Percentiles rank a stretch among this genome's conserved stretches.
These are phyloP conservation scores for Zingel zingel DNA, from an alignment of 2,113 vertebrate species.

Conservation along the genomic window DNA sequence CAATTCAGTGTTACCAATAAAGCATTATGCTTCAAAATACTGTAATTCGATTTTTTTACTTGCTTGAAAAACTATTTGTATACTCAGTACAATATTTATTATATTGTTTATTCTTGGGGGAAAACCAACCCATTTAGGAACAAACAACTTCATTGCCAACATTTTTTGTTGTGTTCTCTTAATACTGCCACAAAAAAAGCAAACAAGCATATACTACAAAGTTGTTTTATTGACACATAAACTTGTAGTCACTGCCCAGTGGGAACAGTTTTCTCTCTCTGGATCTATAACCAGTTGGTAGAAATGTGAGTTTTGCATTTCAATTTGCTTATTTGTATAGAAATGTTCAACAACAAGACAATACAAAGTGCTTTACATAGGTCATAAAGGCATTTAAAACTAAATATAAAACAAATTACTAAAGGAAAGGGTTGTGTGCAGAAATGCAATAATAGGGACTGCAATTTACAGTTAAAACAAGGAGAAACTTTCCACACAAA, in stretches of 20 bases:
- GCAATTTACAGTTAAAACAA: neutral
- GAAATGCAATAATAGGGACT: neutral
- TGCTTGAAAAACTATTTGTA: neutral
- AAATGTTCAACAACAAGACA: neutral
- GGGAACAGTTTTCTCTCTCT: neutral
- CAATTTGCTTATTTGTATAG: neutral
- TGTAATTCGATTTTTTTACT: neutral
- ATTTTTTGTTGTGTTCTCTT: constrained; percentile 28
- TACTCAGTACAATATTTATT: neutral
- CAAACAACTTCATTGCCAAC: constrained; percentile 42
- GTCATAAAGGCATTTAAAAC: neutral
- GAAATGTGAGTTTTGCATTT: neutral
- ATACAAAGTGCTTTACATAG: neutral
- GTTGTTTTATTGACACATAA: neutral
- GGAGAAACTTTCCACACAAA: neutral
- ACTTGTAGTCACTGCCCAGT: neutral
- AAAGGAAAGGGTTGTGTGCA: neutral
- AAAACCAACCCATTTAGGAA: constrained; percentile 13
- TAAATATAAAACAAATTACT: neutral
- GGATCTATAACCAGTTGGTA: neutral
- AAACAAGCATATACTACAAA: neutral
- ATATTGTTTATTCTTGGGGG: neutral
- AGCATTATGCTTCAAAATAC: neutral
- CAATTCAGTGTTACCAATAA: neutral
- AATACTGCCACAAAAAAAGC: constrained; percentile 21